These are phyloP conservation scores for Drosophila ananassae DNA, from an alignment of 1,140 invertebrate species.

Conservation along the genomic window DNA sequence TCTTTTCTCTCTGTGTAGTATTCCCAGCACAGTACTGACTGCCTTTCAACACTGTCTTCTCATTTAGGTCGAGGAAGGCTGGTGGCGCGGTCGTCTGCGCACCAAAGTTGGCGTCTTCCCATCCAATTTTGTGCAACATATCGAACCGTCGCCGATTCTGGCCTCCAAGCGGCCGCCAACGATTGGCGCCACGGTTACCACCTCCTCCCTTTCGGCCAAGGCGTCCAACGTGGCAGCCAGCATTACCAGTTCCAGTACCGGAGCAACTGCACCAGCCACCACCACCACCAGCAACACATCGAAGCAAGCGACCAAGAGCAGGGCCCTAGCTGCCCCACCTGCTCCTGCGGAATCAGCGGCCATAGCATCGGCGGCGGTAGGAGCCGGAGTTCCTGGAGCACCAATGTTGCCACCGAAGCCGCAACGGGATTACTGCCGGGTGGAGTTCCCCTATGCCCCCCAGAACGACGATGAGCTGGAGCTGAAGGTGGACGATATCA, in stretches of 20 bases:
- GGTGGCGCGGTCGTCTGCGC: conserved; percentile 92
- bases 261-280: conserved; percentile 13
- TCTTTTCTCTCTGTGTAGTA: conserved; percentile 12
- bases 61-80: conserved; percentile 90
- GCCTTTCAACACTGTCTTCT: conserved; percentile 35
- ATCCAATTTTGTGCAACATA: conserved; percentile 95
- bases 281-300: conserved; percentile 34
- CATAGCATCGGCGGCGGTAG: conserved; percentile 11
- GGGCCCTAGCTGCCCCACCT: conserved; percentile 28
- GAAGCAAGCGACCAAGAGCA: conserved; percentile 66
- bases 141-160: conserved; percentile 84
- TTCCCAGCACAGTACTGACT: conserved; percentile 30
- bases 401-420: conserved; percentile 87
- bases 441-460: conserved; percentile 95
- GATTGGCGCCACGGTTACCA: conserved; percentile 69
- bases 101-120: conserved; percentile 94
- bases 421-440: conserved; percentile 91
- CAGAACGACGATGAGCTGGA: conserved; percentile 97
- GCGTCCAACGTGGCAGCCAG: conserved; percentile 39
- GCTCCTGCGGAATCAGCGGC: conserved; percentile 30
- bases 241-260: conserved; percentile 14
- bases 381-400: conserved; percentile 27
- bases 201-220: conserved; percentile 50
- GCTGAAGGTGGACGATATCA: conserved; percentile 94
- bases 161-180: conserved; percentile 79